These are phyloP conservation scores for Brenthis ino DNA, from an alignment of 2,888 invertebrate species.

Conservation along the genomic window DNA sequence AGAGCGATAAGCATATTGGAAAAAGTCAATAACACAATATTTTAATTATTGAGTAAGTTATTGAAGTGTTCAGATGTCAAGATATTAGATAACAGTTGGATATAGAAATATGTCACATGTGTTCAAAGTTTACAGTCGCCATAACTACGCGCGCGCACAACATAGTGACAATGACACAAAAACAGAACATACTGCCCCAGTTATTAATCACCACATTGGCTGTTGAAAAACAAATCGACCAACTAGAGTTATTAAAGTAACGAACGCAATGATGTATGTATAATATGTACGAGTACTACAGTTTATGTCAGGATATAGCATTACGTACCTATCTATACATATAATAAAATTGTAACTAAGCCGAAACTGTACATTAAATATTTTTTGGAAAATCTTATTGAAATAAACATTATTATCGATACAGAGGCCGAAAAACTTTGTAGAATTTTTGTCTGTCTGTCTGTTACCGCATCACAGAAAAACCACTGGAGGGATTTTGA, in stretches of 20 bases:
- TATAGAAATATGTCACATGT: slow-evolving; percentile 22
- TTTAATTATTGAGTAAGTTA: slow-evolving; percentile 23
- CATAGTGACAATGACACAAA: slow-evolving; percentile 53
- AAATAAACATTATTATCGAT: too few species aligned
- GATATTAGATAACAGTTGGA: slow-evolving; percentile 22
- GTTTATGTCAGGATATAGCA: too few species aligned
- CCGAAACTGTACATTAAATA: too few species aligned
- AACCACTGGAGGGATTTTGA: too few species aligned
- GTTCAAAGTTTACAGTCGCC: slow-evolving; percentile 33
- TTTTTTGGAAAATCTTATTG: too few species aligned
- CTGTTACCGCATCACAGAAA: too few species aligned
- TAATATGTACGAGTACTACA: background rate
- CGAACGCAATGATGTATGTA: background rate
- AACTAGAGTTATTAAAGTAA: slow-evolving; percentile 3
- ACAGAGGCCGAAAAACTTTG: too few species aligned
- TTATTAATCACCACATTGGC: slow-evolving; percentile 33
- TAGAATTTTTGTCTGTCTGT: too few species aligned
- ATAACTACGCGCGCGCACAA: slow-evolving; percentile 54
- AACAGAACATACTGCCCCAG: slow-evolving; percentile 36
- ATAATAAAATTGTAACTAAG: too few species aligned
- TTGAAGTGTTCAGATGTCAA: slow-evolving; percentile 18
- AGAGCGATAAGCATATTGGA: background rate
- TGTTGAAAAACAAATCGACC: slow-evolving; percentile 19
- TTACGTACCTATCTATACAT: too few species aligned
- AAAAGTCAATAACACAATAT: slow-evolving; percentile 12